Evolutionary conservation across 1,140 invertebrate genomes (phyloP), one percentile per base, ranked within the genome.

Genomic region (Artemia franciscana): DNA sequence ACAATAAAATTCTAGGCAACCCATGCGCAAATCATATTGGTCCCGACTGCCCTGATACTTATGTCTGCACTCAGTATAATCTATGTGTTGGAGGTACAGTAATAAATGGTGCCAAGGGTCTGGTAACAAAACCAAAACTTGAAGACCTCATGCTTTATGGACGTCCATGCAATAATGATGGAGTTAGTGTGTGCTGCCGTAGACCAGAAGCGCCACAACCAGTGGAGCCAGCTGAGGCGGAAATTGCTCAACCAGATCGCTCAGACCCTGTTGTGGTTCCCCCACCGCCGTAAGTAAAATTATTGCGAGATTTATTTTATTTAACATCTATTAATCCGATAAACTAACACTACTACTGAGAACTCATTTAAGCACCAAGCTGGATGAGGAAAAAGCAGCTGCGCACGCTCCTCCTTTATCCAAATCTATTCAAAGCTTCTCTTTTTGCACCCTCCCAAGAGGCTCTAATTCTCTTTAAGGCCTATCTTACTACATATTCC

Each of bases 1-100:
- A 51, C 3, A 12, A 51, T 15, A 12, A 15, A 18, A 51, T 51
- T 51, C 62, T 57, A 9, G 62, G 57, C 26, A 56, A 63, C 58
- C 62, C 62, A 27, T 63, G 62, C 58, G 26, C 62, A n/a, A 63
- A 25, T 18, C 57, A 63, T 24, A 27, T 58, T 21, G 62, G 62
- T 1, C 57, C 26, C 21, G 62, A 59, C 24, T 63, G 62, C 28
- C 62, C 62, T 26, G 24, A 24, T 2, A 26, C 24, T 15, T 63
- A 58, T 28, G 26, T 7, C 27, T 63, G 62, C 26, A 57, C 58
- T 25, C 25, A 58, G 23, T 63, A 63, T 26, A 60, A 60, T 18
- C 58, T 58, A 7, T 63, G 62, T 27, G 27, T 2, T 5, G 58
- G 58, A 28, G 62, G 62, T 9, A 26, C 58, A 23, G 30, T 58